Conservation (phyloP, 1,140 invertebrate species). For the Aphelenchoides besseyi region DNA sequence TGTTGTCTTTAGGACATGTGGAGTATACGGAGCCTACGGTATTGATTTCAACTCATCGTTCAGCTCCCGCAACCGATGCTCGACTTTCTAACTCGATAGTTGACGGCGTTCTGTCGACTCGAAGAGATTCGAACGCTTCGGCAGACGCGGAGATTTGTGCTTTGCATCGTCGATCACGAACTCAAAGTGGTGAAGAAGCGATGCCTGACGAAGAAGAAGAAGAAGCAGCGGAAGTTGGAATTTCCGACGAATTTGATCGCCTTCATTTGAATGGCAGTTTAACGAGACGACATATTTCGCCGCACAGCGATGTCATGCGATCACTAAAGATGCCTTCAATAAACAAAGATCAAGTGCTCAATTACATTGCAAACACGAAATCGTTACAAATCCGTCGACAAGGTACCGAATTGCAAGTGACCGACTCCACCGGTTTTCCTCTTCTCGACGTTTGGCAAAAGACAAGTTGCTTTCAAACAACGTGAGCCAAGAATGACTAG, state of each 20-base stretch:
- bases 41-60: neutral
- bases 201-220: conserved; percentile 15
- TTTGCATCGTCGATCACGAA: conserved; percentile 5
- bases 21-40: conserved; percentile 20
- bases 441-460: conserved; percentile 45
- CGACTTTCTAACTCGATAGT: neutral
- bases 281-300: conserved; percentile 11
- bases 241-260: conserved; percentile 10
- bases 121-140: neutral
- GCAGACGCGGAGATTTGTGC: conserved; percentile 11
- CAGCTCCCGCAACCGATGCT: neutral
- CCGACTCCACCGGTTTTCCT: conserved; percentile 42
- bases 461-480: conserved; percentile 32
- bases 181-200: neutral
- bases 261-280: neutral
- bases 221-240: neutral
- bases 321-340: neutral
- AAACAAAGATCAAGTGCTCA: conserved; percentile 31
- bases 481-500: neutral
- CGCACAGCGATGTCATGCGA: neutral
- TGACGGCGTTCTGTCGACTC: neutral
- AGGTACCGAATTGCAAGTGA: conserved; percentile 46
- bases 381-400: conserved; percentile 33
- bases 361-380: conserved; percentile 45
- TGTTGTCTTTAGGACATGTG: neutral